Percentiles rank a stretch among this genome's conserved stretches.
Conservation (phyloP, 2,888 invertebrate species). For the Thera britannica region DNA sequence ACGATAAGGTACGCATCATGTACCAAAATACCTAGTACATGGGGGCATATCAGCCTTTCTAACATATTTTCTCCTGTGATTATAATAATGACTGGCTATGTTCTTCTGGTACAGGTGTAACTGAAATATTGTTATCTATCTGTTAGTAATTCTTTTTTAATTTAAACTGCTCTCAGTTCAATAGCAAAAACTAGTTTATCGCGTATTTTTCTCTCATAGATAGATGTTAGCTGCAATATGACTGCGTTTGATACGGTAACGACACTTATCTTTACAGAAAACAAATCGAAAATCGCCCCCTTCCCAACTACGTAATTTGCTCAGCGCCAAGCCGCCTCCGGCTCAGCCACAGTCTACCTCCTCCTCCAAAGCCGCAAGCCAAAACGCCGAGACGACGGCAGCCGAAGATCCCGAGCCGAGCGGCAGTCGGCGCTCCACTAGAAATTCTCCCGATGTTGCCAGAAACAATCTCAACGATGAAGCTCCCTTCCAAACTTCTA, state of each 20-base stretch:
- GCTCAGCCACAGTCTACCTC: slow-evolving; percentile 79
- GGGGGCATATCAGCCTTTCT: too few species aligned
- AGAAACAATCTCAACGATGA: slow-evolving; percentile 84
- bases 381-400: slow-evolving; percentile 80
- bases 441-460: slow-evolving; percentile 84
- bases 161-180: too few species aligned
- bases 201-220: too few species aligned
- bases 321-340: slow-evolving; percentile 80
- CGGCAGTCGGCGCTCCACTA: slow-evolving; percentile 76
- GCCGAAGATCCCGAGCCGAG: slow-evolving; percentile 78
- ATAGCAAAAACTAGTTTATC: too few species aligned
- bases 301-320: slow-evolving; percentile 83
- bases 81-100: too few species aligned
- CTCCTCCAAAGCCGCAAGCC: slow-evolving; percentile 85
- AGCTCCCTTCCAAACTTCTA: slow-evolving; percentile 83
- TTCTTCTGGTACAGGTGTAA: too few species aligned
- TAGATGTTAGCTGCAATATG: background rate
- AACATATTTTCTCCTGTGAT: too few species aligned
- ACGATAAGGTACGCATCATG: slow-evolving; percentile 66
- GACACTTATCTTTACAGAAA: slow-evolving; percentile 68
- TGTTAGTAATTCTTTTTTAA: too few species aligned
- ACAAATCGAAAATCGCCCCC: slow-evolving; percentile 82
- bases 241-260: background rate
- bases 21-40: background rate
- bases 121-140: too few species aligned